Evolutionary conservation across 2,888 invertebrate species (phyloP), one percentile per base, ranked within the genome.

Genomic region (Epinotia brunnichana): DNA sequence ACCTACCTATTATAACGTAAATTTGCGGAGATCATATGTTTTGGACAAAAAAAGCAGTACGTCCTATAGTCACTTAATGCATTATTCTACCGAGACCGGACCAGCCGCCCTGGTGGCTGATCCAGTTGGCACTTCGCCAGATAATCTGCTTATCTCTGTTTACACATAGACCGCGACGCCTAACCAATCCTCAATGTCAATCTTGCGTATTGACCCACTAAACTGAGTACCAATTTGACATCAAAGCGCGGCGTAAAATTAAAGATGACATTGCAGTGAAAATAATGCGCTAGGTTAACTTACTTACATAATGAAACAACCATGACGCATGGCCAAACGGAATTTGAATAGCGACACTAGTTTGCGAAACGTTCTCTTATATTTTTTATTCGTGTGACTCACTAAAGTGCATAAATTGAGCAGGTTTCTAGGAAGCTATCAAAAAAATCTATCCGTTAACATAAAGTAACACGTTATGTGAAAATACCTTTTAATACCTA

Each of bases 101-200:
- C 54, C 41, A 56, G 24, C 51, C 64, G 39, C 3, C 15, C 17
- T 41, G 39, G 70, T 41, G 79, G 75, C 72, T 82, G 87, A 80
- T 87, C 85, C 77, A 90, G 76, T 90, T 90, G 90, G 90, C 84
- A 53, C 2, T 5, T 2, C 17, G 86, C 90, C 90, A 90, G 84
- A 73, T 54, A n/a, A 61, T 72, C 63, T 41, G 76, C 79, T 80
- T 79, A 71, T 77, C 80, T 80, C 80, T 80, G 80, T 81, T 83
- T 82, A 75, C 76, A 70, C 75, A 68, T 76, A 85, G 83, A 83
- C 81, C 79, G 78, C 79, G 77, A 79, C 82, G 82, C 77, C 81
- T 79, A 80, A 83, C 84, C 78, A 75, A 81, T 78, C 79, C 79
- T 87, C 90, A 91, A 90, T 90, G 90, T 90, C 91, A 90, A 86